Evolutionary conservation across 2,113 vertebrate genomes (phyloP).

Genomic region (Nymphicus hollandicus): DNA sequence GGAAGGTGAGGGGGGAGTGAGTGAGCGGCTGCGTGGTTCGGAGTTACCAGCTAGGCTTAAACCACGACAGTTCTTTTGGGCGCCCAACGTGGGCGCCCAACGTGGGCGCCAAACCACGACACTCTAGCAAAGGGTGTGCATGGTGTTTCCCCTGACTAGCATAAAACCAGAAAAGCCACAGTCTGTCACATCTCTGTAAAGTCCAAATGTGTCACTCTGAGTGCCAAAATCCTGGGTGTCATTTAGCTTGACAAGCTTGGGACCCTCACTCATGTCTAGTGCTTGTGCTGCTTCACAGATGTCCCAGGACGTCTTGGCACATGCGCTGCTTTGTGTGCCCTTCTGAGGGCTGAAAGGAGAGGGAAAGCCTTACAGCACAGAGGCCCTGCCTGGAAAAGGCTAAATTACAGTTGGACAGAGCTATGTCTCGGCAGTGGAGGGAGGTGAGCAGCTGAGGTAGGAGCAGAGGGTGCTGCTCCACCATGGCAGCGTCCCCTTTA

Average conservation of each 20-base stretch:
- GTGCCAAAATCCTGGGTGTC: slow-evolving; percentile 18
- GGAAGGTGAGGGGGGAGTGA: too few relatives aligned
- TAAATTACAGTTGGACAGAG: background rate
- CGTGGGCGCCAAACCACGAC: too few relatives aligned
- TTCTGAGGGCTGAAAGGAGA: background rate
- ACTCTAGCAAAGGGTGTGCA: background rate
- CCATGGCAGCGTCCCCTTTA: background rate
- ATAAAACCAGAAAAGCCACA: slow-evolving; percentile 23
- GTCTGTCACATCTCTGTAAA: background rate
- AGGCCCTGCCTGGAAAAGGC: background rate
- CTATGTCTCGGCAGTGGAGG: background rate
- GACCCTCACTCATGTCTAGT: background rate
- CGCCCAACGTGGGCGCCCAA: too few relatives aligned
- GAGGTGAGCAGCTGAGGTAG: background rate
- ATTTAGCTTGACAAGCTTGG: slow-evolving; percentile 1
- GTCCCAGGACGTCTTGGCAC: background rate
- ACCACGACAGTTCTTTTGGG: too few relatives aligned
- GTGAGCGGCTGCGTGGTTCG: too few relatives aligned
- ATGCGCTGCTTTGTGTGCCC: background rate
- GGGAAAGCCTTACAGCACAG: background rate
- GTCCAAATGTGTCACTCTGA: slow-evolving; percentile 6
- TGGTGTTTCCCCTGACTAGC: background rate
- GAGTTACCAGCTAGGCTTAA: too few relatives aligned
- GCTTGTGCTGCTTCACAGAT: background rate
- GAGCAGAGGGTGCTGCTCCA: background rate